Evolutionary conservation across 2,113 vertebrate genomes (phyloP), one percentile per base, ranked within the genome.

Genomic region (Heterotis niloticus): DNA sequence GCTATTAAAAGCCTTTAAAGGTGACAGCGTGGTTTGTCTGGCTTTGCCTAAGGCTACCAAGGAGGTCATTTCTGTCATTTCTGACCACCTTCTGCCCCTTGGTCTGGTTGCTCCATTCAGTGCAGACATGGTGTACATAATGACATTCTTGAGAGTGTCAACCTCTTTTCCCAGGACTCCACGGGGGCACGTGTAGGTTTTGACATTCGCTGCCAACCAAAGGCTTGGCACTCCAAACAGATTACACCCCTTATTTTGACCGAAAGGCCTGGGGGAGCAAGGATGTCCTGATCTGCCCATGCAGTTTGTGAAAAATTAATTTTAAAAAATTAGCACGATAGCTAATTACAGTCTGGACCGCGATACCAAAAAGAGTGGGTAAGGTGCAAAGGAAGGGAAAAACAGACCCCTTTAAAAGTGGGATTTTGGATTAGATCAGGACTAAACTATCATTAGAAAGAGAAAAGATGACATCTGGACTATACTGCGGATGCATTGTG

Each of bases 211-310:
- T 44, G 79, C 73, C 79, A 76, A 69, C 56, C 79, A 80, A 70
- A 65, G 74, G 28, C 73, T 76, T 69, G 44, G 64, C 9, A 68
- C 54, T 76, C 54, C 74, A 76, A 80, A 76, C 65, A 68, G 79
- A 70, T 80, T 80, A 62, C 44, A 78, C 20, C 73, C 17, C 79
- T 57, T 60, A 76, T 76, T 64, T 69, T 69, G 20, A 65, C 26
- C 29, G 24, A 66, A 52, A n/a, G 74, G 44, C 20, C 44, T 64
- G 24, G 52, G 20, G 52, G 44, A n/a, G 23, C 79, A 28, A n/a
- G n/a, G 9, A 20, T 10, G 18, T 65, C 16, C 17, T 51, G 52
- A 16, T 65, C 52, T 65, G 34, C 60, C 29, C 62, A 77, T 66
- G 62, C 24, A 52, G 62, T 77, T 77, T 77, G 18, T 52, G 76